Evolutionary conservation across 2,797 vertebrate species (phyloP).

Genomic region (Masticophis lateralis): DNA sequence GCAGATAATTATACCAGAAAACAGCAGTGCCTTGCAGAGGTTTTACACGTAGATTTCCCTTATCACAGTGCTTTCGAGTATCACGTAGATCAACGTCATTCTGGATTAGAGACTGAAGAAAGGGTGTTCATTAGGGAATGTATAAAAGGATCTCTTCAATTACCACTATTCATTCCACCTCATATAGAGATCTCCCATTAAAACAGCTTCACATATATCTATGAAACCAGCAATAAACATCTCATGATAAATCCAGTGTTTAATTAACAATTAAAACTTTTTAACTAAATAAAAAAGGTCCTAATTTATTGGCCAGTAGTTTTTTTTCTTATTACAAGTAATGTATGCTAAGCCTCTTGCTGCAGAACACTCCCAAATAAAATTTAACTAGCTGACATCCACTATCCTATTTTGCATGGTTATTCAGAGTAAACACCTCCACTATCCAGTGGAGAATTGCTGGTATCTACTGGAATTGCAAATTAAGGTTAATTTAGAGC

Average conservation of each 20-base stretch:
- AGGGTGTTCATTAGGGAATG: background rate
- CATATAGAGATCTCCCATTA: background rate
- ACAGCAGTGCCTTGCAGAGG: slow-evolving; percentile 93
- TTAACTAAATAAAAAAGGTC: background rate
- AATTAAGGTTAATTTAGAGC: background rate
- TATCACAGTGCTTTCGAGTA: slow-evolving; percentile 93
- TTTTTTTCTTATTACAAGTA: background rate
- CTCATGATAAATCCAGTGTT: background rate
- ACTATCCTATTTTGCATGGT: background rate
- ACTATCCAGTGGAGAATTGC: background rate
- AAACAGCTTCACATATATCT: background rate
- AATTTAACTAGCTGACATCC: background rate
- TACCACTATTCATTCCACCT: background rate
- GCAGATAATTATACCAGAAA: slow-evolving; percentile 99
- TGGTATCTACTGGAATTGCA: background rate
- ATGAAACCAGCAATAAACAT: background rate
- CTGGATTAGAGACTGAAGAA: slow-evolving; percentile 90
- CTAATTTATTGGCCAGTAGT: background rate
- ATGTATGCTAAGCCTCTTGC: background rate
- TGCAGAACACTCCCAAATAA: background rate
- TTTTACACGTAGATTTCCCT: slow-evolving; percentile 92
- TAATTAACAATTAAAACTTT: background rate
- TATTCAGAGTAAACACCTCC: background rate
- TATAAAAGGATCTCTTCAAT: background rate
- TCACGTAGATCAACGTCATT: slow-evolving; percentile 92